Base-by-base conservation (phyloP, 1,140 invertebrate genomes). In the Drosophila tsacasi region DNA sequence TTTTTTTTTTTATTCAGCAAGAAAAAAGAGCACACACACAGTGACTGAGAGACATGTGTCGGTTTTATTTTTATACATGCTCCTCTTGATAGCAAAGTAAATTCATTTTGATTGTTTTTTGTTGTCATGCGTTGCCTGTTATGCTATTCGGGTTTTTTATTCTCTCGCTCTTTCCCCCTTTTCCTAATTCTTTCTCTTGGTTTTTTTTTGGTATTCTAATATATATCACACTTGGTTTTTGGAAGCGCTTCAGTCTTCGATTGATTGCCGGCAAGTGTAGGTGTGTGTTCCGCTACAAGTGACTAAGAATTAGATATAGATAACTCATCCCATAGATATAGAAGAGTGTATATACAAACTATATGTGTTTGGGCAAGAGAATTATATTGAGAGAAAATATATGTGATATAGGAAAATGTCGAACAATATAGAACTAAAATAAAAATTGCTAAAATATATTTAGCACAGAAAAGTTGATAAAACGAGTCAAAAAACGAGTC, bases 191-290 rank as follows among this genome's bases (percentile, higher is more conserved):
- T 39, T 55, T 12, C 21, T 37, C 21, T 55, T 7, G 21, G 35
- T 13, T 35, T n/a, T 27, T 50, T 50, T 21, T 54, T 55, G 46
- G 32, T 39, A 15, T 27, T 37, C 52, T 59, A 15, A 23, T 72
- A 52, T 67, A 74, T 83, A 89, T 66, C 55, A 54, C 50, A 49
- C 44, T 17, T 44, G 61, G 57, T 64, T 73, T 81, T n/a, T 49
- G 52, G 49, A 46, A 62, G 52, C 42, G 49, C 39, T 79, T 90
- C 68, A 90, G 81, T 91, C 79, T 79, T 76, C 65, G 61, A 74
- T 85, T 74, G 79, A 79, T 90, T 74, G 85, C 85, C 85, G 86
- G 75, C 79, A 57, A 46, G 81, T 79, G 65, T 74, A 85, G 85
- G 85, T 90, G 77, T 83, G 85, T 84, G 57, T 64, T 19, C 42